Conservation (phyloP, 2,888 invertebrate species). For the Dorcus hopei region DNA sequence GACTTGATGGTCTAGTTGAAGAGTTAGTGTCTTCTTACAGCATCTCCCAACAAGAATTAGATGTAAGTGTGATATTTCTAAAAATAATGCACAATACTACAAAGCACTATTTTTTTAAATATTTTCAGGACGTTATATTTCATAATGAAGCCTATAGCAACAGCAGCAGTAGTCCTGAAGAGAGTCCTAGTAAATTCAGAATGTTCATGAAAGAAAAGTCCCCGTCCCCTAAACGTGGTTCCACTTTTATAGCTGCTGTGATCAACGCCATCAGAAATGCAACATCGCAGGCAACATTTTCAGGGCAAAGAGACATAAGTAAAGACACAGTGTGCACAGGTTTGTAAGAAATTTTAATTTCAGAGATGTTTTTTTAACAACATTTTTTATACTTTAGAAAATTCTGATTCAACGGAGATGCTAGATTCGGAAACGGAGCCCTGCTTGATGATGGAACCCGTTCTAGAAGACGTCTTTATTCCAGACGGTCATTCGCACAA, state of each 20-base stretch:
- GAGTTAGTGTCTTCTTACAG: slow-evolving; percentile 70
- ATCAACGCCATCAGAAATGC: slow-evolving; percentile 67
- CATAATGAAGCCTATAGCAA: slow-evolving; percentile 76
- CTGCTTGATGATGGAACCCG: slow-evolving; percentile 78
- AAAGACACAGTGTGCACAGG: slow-evolving; percentile 41
- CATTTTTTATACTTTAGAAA: slow-evolving; percentile 50
- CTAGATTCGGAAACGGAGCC: slow-evolving; percentile 82
- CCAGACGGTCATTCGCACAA: slow-evolving; percentile 66
- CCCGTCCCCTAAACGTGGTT: slow-evolving; percentile 61
- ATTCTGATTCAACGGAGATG: slow-evolving; percentile 66
- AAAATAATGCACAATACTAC: too few species aligned
- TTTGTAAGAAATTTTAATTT: slow-evolving; percentile 10
- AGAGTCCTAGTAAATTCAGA: slow-evolving; percentile 58
- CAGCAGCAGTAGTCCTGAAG: slow-evolving; percentile 68
- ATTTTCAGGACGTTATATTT: slow-evolving; percentile 66
- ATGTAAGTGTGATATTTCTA: slow-evolving; percentile 56
- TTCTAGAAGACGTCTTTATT: slow-evolving; percentile 62
- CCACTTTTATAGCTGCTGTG: slow-evolving; percentile 69
- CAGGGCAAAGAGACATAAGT: slow-evolving; percentile 38
- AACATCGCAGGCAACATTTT: slow-evolving; percentile 42
- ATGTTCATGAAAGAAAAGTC: slow-evolving; percentile 39
- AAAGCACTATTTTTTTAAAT: not conserved
- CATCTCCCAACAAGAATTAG: slow-evolving; percentile 72
- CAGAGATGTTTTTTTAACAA: not conserved
- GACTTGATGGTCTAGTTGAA: slow-evolving; percentile 69